phyloP scores from a whole-genome alignment of 2,797 vertebrate genomes.

The Gallinago solitaria region DNA sequence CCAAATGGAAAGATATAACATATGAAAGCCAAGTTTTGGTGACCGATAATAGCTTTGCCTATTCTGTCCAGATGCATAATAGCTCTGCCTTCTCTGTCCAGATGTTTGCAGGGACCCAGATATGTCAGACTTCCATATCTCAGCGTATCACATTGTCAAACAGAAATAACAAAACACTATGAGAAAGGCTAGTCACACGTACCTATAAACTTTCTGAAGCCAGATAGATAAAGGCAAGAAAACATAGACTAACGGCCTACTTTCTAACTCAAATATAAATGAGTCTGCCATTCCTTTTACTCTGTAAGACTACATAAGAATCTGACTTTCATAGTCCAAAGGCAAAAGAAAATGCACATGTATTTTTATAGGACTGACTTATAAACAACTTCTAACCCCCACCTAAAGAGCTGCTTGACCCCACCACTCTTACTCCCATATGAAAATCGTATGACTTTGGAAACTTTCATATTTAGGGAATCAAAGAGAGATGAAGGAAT shows the following conservation, averaged over 20 bases:
- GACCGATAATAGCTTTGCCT: neutral
- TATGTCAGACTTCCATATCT: neutral
- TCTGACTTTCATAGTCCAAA: neutral
- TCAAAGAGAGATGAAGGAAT: neutral
- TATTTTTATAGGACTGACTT: neutral
- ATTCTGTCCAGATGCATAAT: neutral
- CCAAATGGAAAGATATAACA: neutral
- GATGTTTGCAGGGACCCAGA: neutral
- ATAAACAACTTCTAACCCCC: neutral
- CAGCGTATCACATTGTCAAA: fast-evolving
- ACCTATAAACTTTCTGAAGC: neutral
- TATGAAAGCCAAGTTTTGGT: neutral
- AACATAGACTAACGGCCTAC: neutral
- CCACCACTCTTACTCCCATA: neutral
- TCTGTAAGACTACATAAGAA: neutral
- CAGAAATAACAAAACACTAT: neutral
- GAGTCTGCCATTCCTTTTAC: neutral
- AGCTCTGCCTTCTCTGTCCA: neutral
- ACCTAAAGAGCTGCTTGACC: neutral
- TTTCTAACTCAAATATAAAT: neutral
- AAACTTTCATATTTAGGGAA: neutral
- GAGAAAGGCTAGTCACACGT: neutral
- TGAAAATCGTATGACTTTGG: neutral
- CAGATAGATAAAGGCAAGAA: neutral
- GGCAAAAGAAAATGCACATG: neutral